A percentile compares a stretch with the other conserved stretches of the same genome.
Evolutionary conservation across 2,113 vertebrate species (phyloP).

Genomic region (Oryzias javanicus): DNA sequence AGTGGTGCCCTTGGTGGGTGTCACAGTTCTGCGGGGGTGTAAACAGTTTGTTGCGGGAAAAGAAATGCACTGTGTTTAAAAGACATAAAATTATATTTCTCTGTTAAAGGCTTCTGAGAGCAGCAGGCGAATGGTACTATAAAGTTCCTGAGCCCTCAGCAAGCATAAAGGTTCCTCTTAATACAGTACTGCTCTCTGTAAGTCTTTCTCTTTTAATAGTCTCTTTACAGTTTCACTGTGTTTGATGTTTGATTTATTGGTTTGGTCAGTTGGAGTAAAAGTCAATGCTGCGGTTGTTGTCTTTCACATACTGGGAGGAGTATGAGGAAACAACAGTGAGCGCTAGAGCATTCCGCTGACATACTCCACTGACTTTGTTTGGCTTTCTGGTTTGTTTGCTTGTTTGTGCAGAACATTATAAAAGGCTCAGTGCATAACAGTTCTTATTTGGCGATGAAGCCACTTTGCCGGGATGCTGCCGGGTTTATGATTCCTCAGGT

Average conservation of each 20-base stretch:
- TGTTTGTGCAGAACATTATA: conserved; percentile 67
- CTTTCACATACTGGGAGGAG: conserved; percentile 58
- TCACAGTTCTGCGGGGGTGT: conserved; percentile 74
- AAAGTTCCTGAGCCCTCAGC: conserved; percentile 77
- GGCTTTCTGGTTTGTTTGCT: conserved; percentile 56
- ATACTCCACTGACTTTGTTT: conserved; percentile 39
- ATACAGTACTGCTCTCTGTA: conserved; percentile 53
- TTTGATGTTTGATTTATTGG: conserved; percentile 33
- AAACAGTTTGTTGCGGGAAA: conserved; percentile 68
- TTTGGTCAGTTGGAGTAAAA: conserved; percentile 41
- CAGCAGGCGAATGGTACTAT: conserved; percentile 65
- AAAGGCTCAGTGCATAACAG: conserved; percentile 56
- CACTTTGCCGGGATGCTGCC: conserved; percentile 32
- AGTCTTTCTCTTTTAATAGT: conserved; percentile 55
- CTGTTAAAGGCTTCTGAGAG: conserved; percentile 71
- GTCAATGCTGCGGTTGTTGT: conserved; percentile 42
- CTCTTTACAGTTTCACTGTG: conserved; percentile 27
- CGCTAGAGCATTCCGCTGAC: conserved; percentile 28
- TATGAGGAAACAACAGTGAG: conserved; percentile 21
- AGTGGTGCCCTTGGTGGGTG: conserved; percentile 45
- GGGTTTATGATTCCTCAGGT: conserved; percentile 29
- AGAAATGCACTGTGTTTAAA: conserved; percentile 47
- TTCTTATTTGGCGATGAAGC: conserved; percentile 42
- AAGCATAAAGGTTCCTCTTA: conserved; percentile 61
- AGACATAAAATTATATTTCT: conserved; percentile 51